Conservation (phyloP, 2,888 invertebrate genomes). For the Furcula furcula region DNA sequence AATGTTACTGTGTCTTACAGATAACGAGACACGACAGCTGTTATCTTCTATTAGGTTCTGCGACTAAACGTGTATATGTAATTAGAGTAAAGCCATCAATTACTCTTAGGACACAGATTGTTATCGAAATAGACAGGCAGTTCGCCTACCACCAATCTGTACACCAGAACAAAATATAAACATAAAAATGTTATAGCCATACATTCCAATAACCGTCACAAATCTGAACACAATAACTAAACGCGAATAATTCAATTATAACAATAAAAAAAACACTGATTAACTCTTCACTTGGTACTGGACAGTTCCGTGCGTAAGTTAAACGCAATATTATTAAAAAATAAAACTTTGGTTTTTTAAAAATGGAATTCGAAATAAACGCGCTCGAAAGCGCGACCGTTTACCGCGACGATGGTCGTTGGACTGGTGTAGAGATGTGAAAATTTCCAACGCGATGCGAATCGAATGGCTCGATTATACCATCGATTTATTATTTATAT, state of each 20-base stretch:
- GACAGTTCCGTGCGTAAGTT: background rate
- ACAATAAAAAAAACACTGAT: background rate
- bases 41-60: too few relatives aligned
- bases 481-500: background rate
- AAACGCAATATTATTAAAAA: background rate
- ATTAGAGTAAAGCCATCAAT: too few relatives aligned
- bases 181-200: slow-evolving; percentile 25
- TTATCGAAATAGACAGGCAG: too few relatives aligned
- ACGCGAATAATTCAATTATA: background rate
- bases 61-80: too few relatives aligned
- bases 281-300: background rate
- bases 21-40: too few relatives aligned
- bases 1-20: too few relatives aligned
- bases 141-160: slow-evolving; percentile 32
- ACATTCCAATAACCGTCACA: slow-evolving; percentile 8
- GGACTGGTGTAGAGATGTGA: slow-evolving; percentile 61
- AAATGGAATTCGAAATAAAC: slow-evolving; percentile 7
- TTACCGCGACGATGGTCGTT: slow-evolving; percentile 43
- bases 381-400: slow-evolving; percentile 51
- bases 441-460: slow-evolving; percentile 24
- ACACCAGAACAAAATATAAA: slow-evolving; percentile 51
- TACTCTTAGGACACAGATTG: too few relatives aligned
- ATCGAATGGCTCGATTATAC: slow-evolving; percentile 2
- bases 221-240: slow-evolving; percentile 1
- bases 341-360: slow-evolving; percentile 6